Evolutionary conservation across 1,140 invertebrate genomes (phyloP), one percentile per base, ranked within the genome.

Genomic region (Formica exsecta): DNA sequence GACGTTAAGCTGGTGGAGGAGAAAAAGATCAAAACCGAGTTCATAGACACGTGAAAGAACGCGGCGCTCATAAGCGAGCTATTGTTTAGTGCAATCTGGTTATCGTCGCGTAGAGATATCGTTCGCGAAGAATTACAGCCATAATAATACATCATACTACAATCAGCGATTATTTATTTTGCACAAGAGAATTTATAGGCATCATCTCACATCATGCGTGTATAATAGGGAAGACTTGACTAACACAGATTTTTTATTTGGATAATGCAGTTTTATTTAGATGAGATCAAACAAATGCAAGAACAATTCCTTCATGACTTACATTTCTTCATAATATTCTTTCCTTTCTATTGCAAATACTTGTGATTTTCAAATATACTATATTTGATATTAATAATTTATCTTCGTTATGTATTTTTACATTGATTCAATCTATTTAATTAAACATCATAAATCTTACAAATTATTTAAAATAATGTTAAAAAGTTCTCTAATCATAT

Each of bases 1-100:
- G 97, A 97, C 81, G 97, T 97, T 6, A 97, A 97, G 91, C 91
- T 97, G 76, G 97, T 97, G 1, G 97, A 97, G 57, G 94, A 95
- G 36, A 95, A 95, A 25, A 93, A 91, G 71, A 57, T 87, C 2
- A 91, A 91, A 74, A 44, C 19, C 2, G 86, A 89, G 61, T 41
- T 66, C n/a, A 89, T 87, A 57, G 80, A 71, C 44, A 87, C 86
- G 77, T 91, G 85, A 92, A 81, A 95, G 25, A 76, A 38, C 51
- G 41, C 66, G 19, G 0, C 59, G 41, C 11, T 68, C 57, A 81
- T 6, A 8, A 48, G 22, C 22, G 16, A 59, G 76, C 44, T 73
- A 68, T 85, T 41, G n/a, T 59, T 79, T 70, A 85, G 76, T 91
- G 87, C 85, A 87, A 91, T 88, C 85, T 41, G 70, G 36, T 87